Conservation (phyloP, 2,797 vertebrate genomes). For the Syngnathus rostellatus region DNA sequence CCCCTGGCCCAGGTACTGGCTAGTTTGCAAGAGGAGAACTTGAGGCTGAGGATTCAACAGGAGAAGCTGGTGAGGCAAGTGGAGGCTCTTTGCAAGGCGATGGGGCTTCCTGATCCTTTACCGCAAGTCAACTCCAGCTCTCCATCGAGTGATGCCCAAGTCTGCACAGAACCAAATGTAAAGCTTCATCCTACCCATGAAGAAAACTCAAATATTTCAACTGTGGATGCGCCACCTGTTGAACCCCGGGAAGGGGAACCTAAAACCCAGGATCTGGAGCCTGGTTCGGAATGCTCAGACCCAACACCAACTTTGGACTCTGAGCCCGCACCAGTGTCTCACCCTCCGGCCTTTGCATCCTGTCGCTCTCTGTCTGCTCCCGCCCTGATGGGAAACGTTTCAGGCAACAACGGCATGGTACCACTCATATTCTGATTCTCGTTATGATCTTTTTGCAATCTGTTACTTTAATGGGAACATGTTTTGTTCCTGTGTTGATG, state of each 20-base stretch:
- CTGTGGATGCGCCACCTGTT: not conserved
- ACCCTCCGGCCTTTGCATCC: constrained; percentile 73
- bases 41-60: constrained; percentile 73
- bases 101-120: constrained; percentile 53
- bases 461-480: constrained; percentile 4
- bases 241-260: constrained; percentile 9
- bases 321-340: constrained; percentile 54
- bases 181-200: constrained; percentile 7
- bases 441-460: constrained; percentile 15
- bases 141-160: constrained; percentile 6
- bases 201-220: not conserved
- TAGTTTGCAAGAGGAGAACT: constrained; percentile 73
- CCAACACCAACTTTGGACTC: constrained; percentile 10
- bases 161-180: constrained; percentile 6
- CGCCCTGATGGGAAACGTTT: constrained; percentile 48
- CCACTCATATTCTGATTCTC: constrained; percentile 23
- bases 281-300: constrained; percentile 6
- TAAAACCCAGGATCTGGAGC: constrained; percentile 12
- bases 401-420: constrained; percentile 67
- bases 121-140: constrained; percentile 13
- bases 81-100: constrained; percentile 60
- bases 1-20: constrained; percentile 59
- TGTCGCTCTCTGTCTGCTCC: constrained; percentile 67
- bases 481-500: not conserved
- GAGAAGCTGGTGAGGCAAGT: constrained; percentile 65